Evolutionary conservation across 1,140 invertebrate species (phyloP).

Genomic region (Drosophila santomea): DNA sequence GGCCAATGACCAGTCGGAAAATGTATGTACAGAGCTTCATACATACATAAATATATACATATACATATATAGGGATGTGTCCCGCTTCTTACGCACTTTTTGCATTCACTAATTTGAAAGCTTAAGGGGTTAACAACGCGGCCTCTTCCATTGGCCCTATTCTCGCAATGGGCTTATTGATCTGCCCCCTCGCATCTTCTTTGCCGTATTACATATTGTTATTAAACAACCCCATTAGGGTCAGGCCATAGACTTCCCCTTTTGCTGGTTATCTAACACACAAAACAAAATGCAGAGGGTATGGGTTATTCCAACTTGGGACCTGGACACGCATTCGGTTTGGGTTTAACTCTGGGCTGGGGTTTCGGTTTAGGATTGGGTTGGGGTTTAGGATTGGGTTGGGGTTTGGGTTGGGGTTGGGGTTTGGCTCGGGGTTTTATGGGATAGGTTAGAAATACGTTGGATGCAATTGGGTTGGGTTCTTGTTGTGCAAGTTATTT

Average conservation of each 20-base stretch:
- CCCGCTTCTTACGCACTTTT: slow-evolving; percentile 78
- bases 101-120: slow-evolving; percentile 75
- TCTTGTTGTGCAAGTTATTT: slow-evolving; percentile 44
- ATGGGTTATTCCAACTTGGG: slow-evolving; percentile 44
- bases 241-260: slow-evolving; percentile 27
- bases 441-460: slow-evolving; percentile 34
- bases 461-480: slow-evolving; percentile 24
- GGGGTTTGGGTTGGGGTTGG: slow-evolving; percentile 22
- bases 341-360: slow-evolving; percentile 12
- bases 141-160: slow-evolving; percentile 64
- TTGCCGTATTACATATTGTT: slow-evolving; percentile 52
- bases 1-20: slow-evolving; percentile 72
- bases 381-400: slow-evolving; percentile 18
- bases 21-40: no score
- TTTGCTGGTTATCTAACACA: slow-evolving; percentile 55
- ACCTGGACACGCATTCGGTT: slow-evolving; percentile 36
- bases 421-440: slow-evolving; percentile 28
- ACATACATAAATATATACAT: not conserved
- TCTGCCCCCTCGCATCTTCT: slow-evolving; percentile 65
- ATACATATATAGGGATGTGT: slow-evolving; percentile 17
- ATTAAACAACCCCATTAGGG: slow-evolving; percentile 80
- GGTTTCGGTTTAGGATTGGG: slow-evolving; percentile 10
- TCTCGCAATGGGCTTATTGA: slow-evolving; percentile 66
- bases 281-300: slow-evolving; percentile 40
- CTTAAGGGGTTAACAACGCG: slow-evolving; percentile 42